phyloP scores from a whole-genome alignment of 1,140 invertebrate genomes.

The Steinernema khuongi region DNA sequence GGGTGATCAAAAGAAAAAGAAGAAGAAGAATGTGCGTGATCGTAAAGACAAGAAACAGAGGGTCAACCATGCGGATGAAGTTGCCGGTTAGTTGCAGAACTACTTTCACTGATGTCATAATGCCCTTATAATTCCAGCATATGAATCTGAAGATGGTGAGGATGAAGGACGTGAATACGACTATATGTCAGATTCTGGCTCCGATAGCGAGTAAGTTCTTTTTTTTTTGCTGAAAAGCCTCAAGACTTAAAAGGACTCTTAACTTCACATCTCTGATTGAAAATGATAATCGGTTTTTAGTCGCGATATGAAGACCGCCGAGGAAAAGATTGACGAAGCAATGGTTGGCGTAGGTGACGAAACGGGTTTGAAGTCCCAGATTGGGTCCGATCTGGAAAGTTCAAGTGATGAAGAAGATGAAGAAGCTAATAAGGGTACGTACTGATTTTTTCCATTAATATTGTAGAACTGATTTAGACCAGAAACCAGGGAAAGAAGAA shows the following conservation, averaged over 20 bases:
- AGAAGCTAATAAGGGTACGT: not conserved
- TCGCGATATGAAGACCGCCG: slow-evolving; percentile 1
- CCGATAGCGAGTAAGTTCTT: slow-evolving; percentile 52
- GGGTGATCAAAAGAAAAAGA: slow-evolving; percentile 41
- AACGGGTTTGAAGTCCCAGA: slow-evolving; percentile 44
- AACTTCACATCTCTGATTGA: not conserved
- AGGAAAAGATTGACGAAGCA: slow-evolving; percentile 55
- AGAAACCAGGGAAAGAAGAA: slow-evolving; percentile 23
- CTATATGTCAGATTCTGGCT: slow-evolving; percentile 57
- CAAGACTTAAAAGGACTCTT: not conserved
- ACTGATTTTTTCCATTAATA: slow-evolving; percentile 18
- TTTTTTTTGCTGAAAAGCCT: not conserved
- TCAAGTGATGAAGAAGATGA: slow-evolving; percentile 41
- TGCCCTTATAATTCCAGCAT: slow-evolving; percentile 40
- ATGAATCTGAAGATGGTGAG: slow-evolving; percentile 57
- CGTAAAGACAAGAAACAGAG: slow-evolving; percentile 49
- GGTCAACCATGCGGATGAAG: slow-evolving; percentile 54
- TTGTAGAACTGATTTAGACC: slow-evolving; percentile 22
- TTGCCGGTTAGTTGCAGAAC: slow-evolving; percentile 44
- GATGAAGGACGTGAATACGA: slow-evolving; percentile 58
- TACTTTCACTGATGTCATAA: slow-evolving; percentile 23
- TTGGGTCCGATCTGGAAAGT: slow-evolving; percentile 35
- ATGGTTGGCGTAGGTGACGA: slow-evolving; percentile 54
- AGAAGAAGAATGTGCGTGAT: slow-evolving; percentile 23
- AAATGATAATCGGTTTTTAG: not conserved